Evolutionary conservation across 2,888 invertebrate species (phyloP).

Genomic region (Leptopilina syphax): DNA sequence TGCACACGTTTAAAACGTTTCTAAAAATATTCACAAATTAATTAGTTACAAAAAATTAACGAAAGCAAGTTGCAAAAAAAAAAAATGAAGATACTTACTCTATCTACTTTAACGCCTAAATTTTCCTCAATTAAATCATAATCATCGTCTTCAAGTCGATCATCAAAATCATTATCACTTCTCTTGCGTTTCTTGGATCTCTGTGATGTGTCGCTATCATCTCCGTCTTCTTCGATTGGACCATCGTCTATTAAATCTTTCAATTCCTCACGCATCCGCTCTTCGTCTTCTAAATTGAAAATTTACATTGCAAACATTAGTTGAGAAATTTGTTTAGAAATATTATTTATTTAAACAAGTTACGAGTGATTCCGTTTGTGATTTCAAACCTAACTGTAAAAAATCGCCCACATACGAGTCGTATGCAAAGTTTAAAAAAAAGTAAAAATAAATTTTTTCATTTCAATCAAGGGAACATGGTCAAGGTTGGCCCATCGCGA

Average conservation of each 20-base stretch:
- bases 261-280: slow-evolving; percentile 89
- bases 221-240: slow-evolving; percentile 92
- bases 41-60: neutral
- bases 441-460: no score
- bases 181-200: slow-evolving; percentile 85
- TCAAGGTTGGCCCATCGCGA: no score
- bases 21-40: slow-evolving; percentile 76
- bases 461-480: no score
- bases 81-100: slow-evolving; percentile 78
- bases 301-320: slow-evolving; percentile 68
- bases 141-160: slow-evolving; percentile 97
- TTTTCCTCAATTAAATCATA: slow-evolving; percentile 98
- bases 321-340: neutral
- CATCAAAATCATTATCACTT: slow-evolving; percentile 91
- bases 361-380: no score
- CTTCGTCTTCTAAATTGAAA: slow-evolving; percentile 84
- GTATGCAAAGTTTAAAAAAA: no score
- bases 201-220: slow-evolving; percentile 85
- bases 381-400: no score
- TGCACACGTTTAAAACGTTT: slow-evolving; percentile 92
- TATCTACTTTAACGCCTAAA: slow-evolving; percentile 95
- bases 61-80: neutral
- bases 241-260: slow-evolving; percentile 97
- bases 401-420: no score
- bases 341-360: neutral